Conservation (phyloP, 2,113 vertebrate species). For the Tachuris rubrigastra region DNA sequence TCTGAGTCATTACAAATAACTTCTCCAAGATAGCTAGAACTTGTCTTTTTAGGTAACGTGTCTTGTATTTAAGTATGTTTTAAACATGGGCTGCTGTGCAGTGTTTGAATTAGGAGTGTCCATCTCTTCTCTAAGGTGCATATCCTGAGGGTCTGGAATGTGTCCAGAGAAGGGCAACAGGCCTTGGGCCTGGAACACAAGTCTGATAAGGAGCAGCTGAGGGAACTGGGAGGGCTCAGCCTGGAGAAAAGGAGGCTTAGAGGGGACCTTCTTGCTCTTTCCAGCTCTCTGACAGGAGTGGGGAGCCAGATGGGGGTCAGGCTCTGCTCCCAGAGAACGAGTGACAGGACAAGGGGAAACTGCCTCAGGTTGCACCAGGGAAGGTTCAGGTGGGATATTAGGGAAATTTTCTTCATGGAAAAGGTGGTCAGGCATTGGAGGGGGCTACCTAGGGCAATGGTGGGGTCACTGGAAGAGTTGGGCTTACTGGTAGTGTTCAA, state of each 20-base stretch:
- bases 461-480: not conserved
- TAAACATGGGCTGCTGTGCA: not conserved
- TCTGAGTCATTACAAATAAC: not conserved
- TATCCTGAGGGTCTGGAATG: not conserved
- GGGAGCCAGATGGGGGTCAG: accelerated
- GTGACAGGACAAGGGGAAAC: not conserved
- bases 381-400: not conserved
- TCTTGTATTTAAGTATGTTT: not conserved
- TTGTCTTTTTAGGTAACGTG: not conserved
- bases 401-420: not conserved
- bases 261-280: not conserved
- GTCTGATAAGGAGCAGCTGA: not conserved
- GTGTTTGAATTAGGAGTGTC: not conserved
- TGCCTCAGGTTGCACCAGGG: accelerated
- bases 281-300: not conserved
- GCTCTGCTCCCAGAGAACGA: not conserved
- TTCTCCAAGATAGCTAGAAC: not conserved
- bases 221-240: not conserved
- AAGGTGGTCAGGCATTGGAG: not conserved
- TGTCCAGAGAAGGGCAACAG: not conserved
- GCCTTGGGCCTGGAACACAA: not conserved
- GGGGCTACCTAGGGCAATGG: too few species aligned
- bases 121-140: not conserved
- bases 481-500: not conserved
- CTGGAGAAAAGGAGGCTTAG: not conserved